Conservation (phyloP, 2,113 vertebrate species). For the Cyrtonyx montezumae region DNA sequence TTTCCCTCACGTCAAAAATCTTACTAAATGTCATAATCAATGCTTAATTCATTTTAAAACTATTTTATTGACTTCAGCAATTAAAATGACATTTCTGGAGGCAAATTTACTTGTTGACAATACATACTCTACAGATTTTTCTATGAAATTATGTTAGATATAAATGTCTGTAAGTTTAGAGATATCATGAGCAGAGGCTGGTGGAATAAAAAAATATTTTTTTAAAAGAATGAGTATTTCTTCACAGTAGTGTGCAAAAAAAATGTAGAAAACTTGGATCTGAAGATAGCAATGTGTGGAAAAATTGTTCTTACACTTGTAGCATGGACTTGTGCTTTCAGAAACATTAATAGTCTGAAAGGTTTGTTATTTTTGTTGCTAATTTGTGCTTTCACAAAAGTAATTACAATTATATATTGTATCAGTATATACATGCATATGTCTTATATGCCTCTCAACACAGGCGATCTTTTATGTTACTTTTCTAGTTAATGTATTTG, state of each 20-base stretch:
- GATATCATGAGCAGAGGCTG: background rate
- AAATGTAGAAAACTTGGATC: background rate
- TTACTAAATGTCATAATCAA: background rate
- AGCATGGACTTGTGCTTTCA: background rate
- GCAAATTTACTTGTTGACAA: background rate
- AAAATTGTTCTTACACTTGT: background rate
- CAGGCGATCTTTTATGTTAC: conserved; percentile 29
- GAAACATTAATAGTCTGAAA: background rate
- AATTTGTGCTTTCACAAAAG: background rate
- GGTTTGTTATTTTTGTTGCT: background rate
- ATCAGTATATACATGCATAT: conserved; percentile 9
- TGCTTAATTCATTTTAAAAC: background rate
- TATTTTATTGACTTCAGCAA: background rate
- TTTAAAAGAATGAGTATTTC: background rate
- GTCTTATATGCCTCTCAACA: conserved; percentile 31
- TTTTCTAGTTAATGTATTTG: conserved; percentile 52
- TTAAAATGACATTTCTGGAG: background rate
- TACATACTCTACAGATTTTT: background rate
- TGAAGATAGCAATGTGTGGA: background rate
- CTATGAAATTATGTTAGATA: background rate
- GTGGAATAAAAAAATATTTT: background rate
- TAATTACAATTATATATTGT: background rate
- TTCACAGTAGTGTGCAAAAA: background rate
- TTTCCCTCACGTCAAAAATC: background rate
- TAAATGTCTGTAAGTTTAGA: background rate